These are phyloP conservation scores for Brachyptera putata DNA, from an alignment of 2,888 invertebrate species.

Conservation along the genomic window DNA sequence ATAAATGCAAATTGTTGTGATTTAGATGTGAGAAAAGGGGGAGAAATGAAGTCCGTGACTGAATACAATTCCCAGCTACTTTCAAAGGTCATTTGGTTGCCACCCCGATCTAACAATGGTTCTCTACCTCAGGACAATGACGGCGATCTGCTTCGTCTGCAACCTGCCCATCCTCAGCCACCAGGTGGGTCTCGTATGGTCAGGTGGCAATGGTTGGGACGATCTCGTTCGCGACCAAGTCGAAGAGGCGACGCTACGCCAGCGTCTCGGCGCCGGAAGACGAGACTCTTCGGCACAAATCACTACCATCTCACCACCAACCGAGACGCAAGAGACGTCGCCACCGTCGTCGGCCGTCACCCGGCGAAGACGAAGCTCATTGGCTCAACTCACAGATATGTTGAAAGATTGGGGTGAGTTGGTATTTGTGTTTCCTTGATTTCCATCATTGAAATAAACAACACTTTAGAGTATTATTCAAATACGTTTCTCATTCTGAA, in stretches of 20 bases:
- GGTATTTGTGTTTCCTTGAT: neutral
- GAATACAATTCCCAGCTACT: too few species aligned
- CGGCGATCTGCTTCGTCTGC: conserved; percentile 93
- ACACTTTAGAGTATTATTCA: too few species aligned
- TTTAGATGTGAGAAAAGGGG: too few species aligned
- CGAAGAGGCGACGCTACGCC: conserved; percentile 80
- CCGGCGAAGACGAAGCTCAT: conserved; percentile 74
- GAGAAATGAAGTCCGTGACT: too few species aligned
- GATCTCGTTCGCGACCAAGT: conserved; percentile 82
- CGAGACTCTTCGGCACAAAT: conserved; percentile 91
- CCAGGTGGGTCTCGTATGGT: conserved; percentile 91
- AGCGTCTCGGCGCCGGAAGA: conserved; percentile 73
- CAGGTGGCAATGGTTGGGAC: conserved; percentile 93
- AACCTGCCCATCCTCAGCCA: conserved; percentile 91
- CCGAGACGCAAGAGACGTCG: conserved; percentile 65
- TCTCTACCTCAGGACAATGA: conserved; percentile 71
- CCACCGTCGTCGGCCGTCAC: conserved; percentile 49
- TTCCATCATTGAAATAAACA: too few species aligned
- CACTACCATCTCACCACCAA: conserved; percentile 75
- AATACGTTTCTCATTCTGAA: too few species aligned
- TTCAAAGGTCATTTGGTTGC: too few species aligned
- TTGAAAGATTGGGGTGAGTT: conserved; percentile 76
- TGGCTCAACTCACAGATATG: conserved; percentile 86
- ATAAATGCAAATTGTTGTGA: too few species aligned
- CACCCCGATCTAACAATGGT: too few species aligned